Evolutionary conservation across 2,888 invertebrate species (phyloP).

Genomic region (Erebia aethiops): DNA sequence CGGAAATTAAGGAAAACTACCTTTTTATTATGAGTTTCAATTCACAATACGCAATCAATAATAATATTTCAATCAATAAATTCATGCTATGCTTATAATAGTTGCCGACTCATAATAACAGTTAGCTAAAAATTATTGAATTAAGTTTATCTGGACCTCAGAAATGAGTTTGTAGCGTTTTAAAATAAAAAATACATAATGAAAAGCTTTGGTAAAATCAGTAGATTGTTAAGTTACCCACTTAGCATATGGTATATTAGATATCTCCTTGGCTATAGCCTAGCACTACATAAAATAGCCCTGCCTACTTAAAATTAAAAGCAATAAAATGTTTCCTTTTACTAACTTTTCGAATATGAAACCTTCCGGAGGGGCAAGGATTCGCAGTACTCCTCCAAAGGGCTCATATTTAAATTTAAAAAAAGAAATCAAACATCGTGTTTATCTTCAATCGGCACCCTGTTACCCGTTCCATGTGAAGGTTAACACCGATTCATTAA

Average conservation of each 20-base stretch:
- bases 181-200: no score
- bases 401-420: constrained; percentile 54
- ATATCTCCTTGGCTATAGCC: not conserved
- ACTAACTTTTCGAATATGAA: not conserved
- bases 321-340: not conserved
- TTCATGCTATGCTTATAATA: not conserved
- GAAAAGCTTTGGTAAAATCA: no score
- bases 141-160: no score
- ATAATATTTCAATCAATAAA: not conserved
- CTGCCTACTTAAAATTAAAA: not conserved
- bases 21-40: not conserved
- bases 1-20: not conserved
- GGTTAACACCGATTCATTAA: constrained; percentile 83
- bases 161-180: no score
- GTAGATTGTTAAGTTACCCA: no score
- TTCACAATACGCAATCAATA: not conserved
- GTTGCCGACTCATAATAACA: no score
- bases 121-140: no score
- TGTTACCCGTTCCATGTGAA: constrained; percentile 79
- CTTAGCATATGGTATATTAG: no score
- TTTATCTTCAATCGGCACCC: constrained; percentile 82
- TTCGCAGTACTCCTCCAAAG: not conserved
- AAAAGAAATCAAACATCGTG: constrained; percentile 56
- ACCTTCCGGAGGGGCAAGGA: not conserved
- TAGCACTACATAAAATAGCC: not conserved